Conservation (phyloP, 2,113 vertebrate genomes). For the Cephalopterus ornatus region DNA sequence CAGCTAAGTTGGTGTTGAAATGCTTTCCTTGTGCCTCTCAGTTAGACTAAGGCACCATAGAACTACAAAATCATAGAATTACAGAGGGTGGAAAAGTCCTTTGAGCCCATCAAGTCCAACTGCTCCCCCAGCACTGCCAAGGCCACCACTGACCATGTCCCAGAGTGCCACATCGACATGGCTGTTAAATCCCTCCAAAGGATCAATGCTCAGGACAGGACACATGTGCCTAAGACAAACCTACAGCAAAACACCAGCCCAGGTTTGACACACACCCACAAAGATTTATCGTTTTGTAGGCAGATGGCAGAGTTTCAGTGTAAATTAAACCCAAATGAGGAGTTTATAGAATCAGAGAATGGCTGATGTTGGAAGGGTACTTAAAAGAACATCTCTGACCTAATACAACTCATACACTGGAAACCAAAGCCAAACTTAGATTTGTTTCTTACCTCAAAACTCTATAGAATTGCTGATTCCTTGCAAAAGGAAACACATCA, state of each 20-base stretch:
- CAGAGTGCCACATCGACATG: neutral
- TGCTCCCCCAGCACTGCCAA: neutral
- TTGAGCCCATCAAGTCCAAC: neutral
- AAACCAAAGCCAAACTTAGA: neutral
- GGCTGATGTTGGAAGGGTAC: too few relatives aligned
- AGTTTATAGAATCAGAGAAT: neutral
- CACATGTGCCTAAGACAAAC: neutral
- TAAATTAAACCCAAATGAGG: neutral
- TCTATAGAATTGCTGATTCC: rapidly evolving
- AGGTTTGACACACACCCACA: neutral
- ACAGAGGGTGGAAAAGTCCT: rapidly evolving
- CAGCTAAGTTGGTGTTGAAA: rapidly evolving
- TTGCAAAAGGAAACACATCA: too few relatives aligned
- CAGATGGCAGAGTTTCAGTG: neutral
- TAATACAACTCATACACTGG: neutral
- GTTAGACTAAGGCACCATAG: too few relatives aligned
- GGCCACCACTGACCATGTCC: neutral
- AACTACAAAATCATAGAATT: too few relatives aligned
- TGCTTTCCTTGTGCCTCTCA: too few relatives aligned
- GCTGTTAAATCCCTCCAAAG: neutral
- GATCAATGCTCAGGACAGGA: neutral
- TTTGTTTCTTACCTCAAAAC: neutral
- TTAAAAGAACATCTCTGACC: neutral
- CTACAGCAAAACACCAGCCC: neutral
- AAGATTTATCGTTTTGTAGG: rapidly evolving